Conservation (phyloP, 2,888 invertebrate species). For the Carabus problematicus region DNA sequence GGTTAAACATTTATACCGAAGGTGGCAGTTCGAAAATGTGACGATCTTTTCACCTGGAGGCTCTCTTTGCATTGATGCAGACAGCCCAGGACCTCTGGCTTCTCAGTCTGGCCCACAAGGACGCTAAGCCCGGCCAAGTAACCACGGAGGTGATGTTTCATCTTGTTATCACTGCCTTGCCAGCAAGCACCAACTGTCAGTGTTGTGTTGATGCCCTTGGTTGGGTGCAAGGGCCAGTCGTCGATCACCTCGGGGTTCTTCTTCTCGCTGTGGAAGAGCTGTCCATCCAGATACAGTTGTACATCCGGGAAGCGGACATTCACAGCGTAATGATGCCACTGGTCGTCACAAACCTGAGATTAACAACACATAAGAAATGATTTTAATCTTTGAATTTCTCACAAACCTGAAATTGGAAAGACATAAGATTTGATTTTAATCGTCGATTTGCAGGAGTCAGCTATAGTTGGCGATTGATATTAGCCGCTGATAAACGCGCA, state of each 20-base stretch:
- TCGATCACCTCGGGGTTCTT: slow-evolving; percentile 97
- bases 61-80: slow-evolving; percentile 85
- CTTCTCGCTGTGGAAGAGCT: slow-evolving; percentile 67
- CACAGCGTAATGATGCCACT: slow-evolving; percentile 98
- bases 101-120: slow-evolving; percentile 77
- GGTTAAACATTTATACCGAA: too few species aligned
- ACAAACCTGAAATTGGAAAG: too few species aligned
- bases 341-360: slow-evolving; percentile 91
- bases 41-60: too few species aligned
- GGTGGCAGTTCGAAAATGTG: too few species aligned
- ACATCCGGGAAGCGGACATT: slow-evolving; percentile 93
- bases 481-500: too few species aligned
- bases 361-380: too few species aligned
- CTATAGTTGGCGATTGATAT: too few species aligned
- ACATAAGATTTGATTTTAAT: too few species aligned
- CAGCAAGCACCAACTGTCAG: slow-evolving; percentile 97
- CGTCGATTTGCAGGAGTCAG: too few species aligned
- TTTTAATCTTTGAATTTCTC: too few species aligned
- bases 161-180: slow-evolving; percentile 93
- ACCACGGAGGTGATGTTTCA: slow-evolving; percentile 90
- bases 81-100: slow-evolving; percentile 76
- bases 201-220: slow-evolving; percentile 92
- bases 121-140: slow-evolving; percentile 87
- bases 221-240: slow-evolving; percentile 98
- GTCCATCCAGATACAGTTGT: slow-evolving; percentile 88